Base-by-base conservation (phyloP, 2,888 invertebrate species). In the Serripes groenlandicus region DNA sequence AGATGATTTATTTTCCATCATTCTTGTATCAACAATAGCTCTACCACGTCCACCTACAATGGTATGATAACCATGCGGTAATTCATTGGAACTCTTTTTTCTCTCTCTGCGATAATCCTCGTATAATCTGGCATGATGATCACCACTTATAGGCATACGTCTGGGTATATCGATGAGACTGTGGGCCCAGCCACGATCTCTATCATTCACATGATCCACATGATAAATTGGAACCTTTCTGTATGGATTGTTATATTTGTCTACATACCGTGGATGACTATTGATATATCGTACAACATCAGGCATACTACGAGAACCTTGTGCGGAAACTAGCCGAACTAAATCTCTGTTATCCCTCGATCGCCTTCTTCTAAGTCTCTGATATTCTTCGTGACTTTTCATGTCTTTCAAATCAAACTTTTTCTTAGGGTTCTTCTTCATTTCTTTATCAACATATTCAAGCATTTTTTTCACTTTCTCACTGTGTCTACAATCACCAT, bases 261-360 rank as follows among this genome's bases (percentile, higher is more conserved):
- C 30, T 4, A 26, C 28, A 4, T 73, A 60, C n/a, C 79, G 64
- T n/a, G 83, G 83, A 4, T 83, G 74, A 69, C 83, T 86, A 49
- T 83, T 83, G 3, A 86, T 74, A 32, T 86, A 86, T 34, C 75
- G 71, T 15, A 86, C 42, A 7, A 86, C 83, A 81, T 86, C 81
- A 15, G 86, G 86, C 81, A 83, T 79, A 28, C 83, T 83, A 52
- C 70, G 69, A 11, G 78, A 81, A 18, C 81, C 78, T 37, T 79
- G 69, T 28, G 77, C n/a, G 28, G 86, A 86, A 28, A 86, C 64
- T 73, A 86, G 69, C 28, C 83, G 68, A 11, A 83, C 81, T 11
- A 86, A 58, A 32, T 86, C 86, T 11, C 73, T 69, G 52, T 86
- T 86, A 58, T 83, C 86, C 18, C 81, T 54, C 5, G 83, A 77